Evolutionary conservation across 2,113 vertebrate genomes (phyloP).

Genomic region (Hippolais icterina): DNA sequence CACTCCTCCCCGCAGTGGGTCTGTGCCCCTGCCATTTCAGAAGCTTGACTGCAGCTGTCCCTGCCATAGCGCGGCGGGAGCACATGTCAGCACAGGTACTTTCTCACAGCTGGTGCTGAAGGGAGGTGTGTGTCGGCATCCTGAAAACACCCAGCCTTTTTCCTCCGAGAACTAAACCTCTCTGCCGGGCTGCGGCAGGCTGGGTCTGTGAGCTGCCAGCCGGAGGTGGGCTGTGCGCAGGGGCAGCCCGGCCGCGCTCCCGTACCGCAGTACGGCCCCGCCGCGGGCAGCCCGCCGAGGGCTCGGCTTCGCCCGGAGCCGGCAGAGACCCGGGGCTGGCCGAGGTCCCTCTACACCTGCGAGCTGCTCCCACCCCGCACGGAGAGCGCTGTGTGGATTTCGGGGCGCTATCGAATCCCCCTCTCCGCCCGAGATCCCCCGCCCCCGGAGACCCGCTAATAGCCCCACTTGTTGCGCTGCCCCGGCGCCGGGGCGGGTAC

Average conservation of each 20-base stretch:
- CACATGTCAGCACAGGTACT: background rate
- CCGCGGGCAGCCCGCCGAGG: background rate
- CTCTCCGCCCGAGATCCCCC: background rate
- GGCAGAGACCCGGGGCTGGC: background rate
- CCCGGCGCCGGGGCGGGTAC: too few species aligned
- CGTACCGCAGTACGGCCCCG: background rate
- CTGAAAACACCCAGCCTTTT: background rate
- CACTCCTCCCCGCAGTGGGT: background rate
- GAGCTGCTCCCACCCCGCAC: background rate
- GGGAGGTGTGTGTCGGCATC: background rate
- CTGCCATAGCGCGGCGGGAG: background rate
- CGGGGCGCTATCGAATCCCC: background rate
- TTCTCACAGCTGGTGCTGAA: background rate
- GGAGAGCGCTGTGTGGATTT: background rate
- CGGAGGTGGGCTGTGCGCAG: background rate
- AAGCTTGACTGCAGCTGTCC: background rate
- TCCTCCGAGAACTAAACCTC: background rate
- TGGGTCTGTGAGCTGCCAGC: background rate
- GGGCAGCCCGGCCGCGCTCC: background rate
- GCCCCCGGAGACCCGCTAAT: accelerated
- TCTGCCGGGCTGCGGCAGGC: background rate
- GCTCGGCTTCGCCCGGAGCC: background rate
- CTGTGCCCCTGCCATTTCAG: background rate
- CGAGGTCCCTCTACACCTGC: accelerated
- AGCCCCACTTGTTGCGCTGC: background rate